Conservation (phyloP, 2,797 vertebrate genomes). For the Pseudochirops cupreus region DNA sequence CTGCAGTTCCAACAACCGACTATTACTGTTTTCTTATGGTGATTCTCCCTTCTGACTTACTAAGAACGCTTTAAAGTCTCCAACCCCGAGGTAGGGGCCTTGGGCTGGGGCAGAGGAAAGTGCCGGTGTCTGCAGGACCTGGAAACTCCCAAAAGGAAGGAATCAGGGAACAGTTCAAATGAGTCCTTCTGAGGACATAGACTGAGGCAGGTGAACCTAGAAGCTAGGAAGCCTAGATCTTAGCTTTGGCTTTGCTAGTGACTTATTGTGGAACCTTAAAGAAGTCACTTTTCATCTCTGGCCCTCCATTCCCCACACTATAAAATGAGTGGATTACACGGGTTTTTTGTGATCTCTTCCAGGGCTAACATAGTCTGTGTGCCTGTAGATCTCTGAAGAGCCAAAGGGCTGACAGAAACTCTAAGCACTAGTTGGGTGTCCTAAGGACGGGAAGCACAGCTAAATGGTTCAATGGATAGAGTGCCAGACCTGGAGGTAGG, state of each 20-base stretch:
- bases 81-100: not conserved
- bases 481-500: too few relatives aligned
- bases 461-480: not conserved
- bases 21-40: conserved; percentile 65
- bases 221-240: not conserved
- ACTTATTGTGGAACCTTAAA: not conserved
- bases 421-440: not conserved
- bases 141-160: not conserved
- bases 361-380: not conserved
- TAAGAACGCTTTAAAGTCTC: not conserved
- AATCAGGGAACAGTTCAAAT: not conserved
- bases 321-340: not conserved
- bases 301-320: not conserved
- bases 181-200: not conserved
- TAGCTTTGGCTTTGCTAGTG: not conserved
- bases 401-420: not conserved
- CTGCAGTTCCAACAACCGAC: conserved; percentile 56
- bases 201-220: not conserved
- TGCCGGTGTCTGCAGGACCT: not conserved
- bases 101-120: not conserved
- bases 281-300: not conserved
- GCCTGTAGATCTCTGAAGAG: not conserved
- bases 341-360: not conserved
- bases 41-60: conserved; percentile 35
- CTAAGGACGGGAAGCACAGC: not conserved